Evolutionary conservation across 2,888 invertebrate genomes (phyloP), one percentile per base, ranked within the genome.

Genomic region (Sminthurinus aureus): DNA sequence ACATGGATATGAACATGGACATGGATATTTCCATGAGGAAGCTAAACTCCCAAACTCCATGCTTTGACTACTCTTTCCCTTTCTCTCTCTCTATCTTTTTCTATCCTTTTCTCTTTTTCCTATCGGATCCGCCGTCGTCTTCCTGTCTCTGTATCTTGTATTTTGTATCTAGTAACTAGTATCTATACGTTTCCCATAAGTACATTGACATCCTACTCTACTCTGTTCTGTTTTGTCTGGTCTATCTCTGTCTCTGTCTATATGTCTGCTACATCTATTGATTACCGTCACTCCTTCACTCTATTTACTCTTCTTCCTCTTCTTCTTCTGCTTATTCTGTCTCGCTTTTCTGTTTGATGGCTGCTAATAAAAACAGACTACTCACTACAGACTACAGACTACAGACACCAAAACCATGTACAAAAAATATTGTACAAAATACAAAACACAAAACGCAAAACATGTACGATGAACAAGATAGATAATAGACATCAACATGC

Each of bases 1-100:
- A 52, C 13, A 52, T 52, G 52, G 52, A 52, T n/a, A n/a, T n/a
- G n/a, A n/a, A 38, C 38, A 38, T 38, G 38, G 38, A 38, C 38
- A 38, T 38, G 38, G 58, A 58, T 58, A 58, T 18, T 58, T 58
- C 9, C 58, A 58, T 58, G 15, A 58, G 15, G 2, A 58, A 58
- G 18, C 13, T 13, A 13, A 52, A 52, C n/a, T 52, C 8, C 52
- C 9, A 52, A 52, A 22, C 69, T n/a, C 69, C n/a, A n/a, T n/a
- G n/a, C n/a, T 38, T 38, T 38, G 38, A 38, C 38, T 69, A 69
- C 20, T 22, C n/a, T 51, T 52, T 51, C 58, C 20, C 13, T 76
- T 58, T 52, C 76, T 51, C 76, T 58, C 76, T 76, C 20, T 76
- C 11, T 76, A 13, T 73, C 73, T n/a, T 66, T n/a, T 20, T 6